Conservation (phyloP, 2,113 vertebrate genomes). For the Burhinus bistriatus region DNA sequence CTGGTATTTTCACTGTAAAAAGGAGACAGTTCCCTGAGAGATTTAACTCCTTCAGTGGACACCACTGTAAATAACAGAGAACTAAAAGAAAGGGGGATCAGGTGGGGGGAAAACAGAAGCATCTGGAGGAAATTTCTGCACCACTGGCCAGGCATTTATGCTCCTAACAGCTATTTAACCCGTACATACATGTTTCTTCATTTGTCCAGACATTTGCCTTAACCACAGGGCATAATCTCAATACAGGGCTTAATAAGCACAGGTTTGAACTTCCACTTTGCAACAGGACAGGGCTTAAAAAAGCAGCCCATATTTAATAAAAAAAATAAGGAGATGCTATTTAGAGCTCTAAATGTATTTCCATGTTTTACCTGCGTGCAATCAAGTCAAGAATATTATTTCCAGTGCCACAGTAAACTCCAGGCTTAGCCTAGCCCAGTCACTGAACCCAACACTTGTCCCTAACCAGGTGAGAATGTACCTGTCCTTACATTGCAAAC, state of each 20-base stretch:
- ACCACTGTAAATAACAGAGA: neutral
- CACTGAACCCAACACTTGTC: neutral
- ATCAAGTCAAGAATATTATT: neutral
- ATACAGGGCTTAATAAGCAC: neutral
- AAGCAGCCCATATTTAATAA: neutral
- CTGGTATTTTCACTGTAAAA: neutral
- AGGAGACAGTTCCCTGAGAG: neutral
- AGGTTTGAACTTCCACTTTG: neutral
- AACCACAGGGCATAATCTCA: neutral
- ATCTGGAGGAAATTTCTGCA: slow-evolving; percentile 56
- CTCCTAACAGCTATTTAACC: slow-evolving; percentile 20
- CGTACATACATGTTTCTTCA: neutral
- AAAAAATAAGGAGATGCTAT: neutral
- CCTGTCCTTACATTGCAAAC: neutral
- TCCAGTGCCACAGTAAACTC: neutral
- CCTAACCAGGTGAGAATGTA: neutral
- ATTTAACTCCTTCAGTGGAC: neutral
- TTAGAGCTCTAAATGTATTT: neutral
- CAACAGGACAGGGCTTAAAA: neutral
- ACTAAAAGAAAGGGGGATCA: neutral
- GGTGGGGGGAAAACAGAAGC: neutral
- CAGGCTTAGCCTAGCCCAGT: neutral
- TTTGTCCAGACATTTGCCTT: neutral
- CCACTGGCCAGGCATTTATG: slow-evolving; percentile 7
- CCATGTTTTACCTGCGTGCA: rapidly evolving